A percentile compares a stretch with the other conserved stretches of the same genome.
These are phyloP conservation scores for Sycobia sp. DNA, from an alignment of 1,140 invertebrate genomes.

Conservation along the genomic window DNA sequence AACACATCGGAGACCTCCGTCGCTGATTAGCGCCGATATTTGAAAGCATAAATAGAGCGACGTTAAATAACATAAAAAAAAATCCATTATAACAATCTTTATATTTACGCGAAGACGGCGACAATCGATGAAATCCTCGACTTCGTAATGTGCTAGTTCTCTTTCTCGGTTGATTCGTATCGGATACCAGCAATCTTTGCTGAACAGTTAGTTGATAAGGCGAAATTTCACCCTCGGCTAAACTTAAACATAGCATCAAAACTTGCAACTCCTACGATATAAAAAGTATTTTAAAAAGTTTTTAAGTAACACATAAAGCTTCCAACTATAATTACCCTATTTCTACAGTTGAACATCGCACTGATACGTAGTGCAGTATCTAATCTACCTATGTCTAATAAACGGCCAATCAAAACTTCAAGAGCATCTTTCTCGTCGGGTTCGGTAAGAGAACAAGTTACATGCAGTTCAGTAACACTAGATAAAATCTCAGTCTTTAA, in stretches of 20 bases:
- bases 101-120: slow-evolving; percentile 45
- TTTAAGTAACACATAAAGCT: background rate
- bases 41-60: no score
- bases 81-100: no score
- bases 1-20: no score
- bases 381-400: slow-evolving; percentile 50
- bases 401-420: slow-evolving; percentile 47
- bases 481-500: slow-evolving; percentile 53
- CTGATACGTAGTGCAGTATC: slow-evolving; percentile 50
- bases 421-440: slow-evolving; percentile 42
- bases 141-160: slow-evolving; percentile 42
- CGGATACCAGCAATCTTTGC: slow-evolving; percentile 45
- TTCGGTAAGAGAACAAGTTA: slow-evolving; percentile 43
- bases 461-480: slow-evolving; percentile 42
- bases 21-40: no score
- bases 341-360: slow-evolving; percentile 52
- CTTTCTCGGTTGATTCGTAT: slow-evolving; percentile 40
- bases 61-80: no score
- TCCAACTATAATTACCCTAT: slow-evolving; percentile 39
- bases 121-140: slow-evolving; percentile 43
- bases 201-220: slow-evolving; percentile 50
- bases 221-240: slow-evolving; percentile 54
- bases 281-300: background rate
- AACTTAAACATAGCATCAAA: slow-evolving; percentile 52
- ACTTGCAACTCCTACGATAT: slow-evolving; percentile 50